These are phyloP conservation scores for Nettapus auritus DNA, from an alignment of 2,113 vertebrate genomes.

Conservation along the genomic window DNA sequence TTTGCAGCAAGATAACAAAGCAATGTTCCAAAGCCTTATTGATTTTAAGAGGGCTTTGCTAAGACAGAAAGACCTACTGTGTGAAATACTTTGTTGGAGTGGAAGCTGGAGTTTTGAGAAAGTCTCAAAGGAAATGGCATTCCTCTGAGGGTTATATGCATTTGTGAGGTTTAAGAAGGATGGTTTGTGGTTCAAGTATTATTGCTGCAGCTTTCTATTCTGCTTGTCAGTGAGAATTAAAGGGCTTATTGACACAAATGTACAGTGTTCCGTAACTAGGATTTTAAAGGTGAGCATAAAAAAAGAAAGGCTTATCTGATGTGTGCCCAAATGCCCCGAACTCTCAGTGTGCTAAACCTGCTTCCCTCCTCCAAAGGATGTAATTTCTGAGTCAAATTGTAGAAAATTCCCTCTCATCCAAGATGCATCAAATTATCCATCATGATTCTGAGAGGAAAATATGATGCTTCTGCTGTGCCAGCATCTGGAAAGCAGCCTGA, in stretches of 20 bases:
- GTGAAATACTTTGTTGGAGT: not conserved
- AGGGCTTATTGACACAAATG: not conserved
- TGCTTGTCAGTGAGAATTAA: slow-evolving; percentile 13
- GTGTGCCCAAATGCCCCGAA: not conserved
- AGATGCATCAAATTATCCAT: slow-evolving; percentile 37
- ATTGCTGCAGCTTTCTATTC: not conserved
- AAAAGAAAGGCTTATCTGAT: slow-evolving; percentile 10
- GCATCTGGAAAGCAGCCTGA: slow-evolving; percentile 54
- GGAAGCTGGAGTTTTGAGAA: not conserved
- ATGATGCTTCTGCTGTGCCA: slow-evolving; percentile 22
- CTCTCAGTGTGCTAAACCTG: slow-evolving; percentile 4
- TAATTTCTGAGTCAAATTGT: slow-evolving; percentile 23
- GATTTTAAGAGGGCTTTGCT: slow-evolving; percentile 22
- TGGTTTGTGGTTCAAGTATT: not conserved
- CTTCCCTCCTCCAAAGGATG: not conserved
- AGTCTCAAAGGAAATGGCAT: not conserved
- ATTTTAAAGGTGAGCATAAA: slow-evolving; percentile 18
- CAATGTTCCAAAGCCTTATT: slow-evolving; percentile 7
- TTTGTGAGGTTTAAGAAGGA: not conserved
- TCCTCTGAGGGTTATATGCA: not conserved
- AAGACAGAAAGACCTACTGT: not conserved
- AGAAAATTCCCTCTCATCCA: slow-evolving; percentile 5
- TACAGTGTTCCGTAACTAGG: not conserved
- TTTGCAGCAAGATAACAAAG: slow-evolving; percentile 13
- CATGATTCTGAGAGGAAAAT: slow-evolving; percentile 28